Evolutionary conservation across 2,888 invertebrate species (phyloP), one percentile per base, ranked within the genome.

Genomic region (Calameuta idolon): DNA sequence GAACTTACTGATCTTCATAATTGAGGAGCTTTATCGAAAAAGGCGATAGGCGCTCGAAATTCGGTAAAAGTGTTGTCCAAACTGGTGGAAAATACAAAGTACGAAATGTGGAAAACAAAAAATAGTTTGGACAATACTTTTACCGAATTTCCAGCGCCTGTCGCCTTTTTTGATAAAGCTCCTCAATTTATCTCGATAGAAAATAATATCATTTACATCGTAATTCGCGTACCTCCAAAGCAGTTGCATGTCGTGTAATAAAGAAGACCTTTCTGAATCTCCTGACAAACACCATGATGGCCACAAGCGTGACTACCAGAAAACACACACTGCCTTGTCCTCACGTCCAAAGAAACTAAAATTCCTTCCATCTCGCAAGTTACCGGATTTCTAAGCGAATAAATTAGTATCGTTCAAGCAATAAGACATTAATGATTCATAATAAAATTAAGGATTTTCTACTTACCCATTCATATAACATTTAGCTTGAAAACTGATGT

Each of bases 201-300:
- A 30, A 3, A 71, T 71, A 71, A 30, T 34, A 9, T 30, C 9
- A 30, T 34, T 68, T 76, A 77, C 75, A 77, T 40, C n/a, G 68
- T 30, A 4, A 31, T 34, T 33, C n/a, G 5, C 71, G 81, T 85
- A 92, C 92, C 92, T 85, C 91, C 91, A 75, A 91, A 89, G 83
- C 93, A 93, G 81, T 90, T 90, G 80, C 93, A 93, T 40, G 92
- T 89, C 74, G 92, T 92, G 79, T 92, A 93, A 85, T 91, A 91
- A 78, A 92, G 89, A 79, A 91, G 88, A 73, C 92, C 92, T 80
- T 91, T 91, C 80, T 92, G 92, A 83, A 92, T 90, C 84, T 92
- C 92, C 83, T 92, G 91, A 81, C 93, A 93, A 79, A 90, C 79
- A n/a, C 93, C 93, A 81, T 92, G 89, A 35, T 83, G 79, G 11